Evolutionary conservation across 2,113 vertebrate genomes (phyloP), one percentile per base, ranked within the genome.

Genomic region (Pangasianodon hypophthalmus): DNA sequence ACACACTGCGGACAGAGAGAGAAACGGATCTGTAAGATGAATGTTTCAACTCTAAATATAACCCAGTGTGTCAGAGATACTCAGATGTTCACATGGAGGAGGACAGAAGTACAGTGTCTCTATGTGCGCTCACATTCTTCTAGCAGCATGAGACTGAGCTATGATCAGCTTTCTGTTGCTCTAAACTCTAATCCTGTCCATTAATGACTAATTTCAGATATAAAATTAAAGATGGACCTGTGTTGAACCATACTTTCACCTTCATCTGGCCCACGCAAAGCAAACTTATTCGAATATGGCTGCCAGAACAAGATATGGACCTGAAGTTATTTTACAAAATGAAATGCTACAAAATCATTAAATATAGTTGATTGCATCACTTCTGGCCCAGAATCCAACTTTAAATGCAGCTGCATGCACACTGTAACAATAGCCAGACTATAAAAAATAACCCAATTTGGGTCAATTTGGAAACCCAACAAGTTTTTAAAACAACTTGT

Each of bases 31-130:
- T 89, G 87, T 77, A 62, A 64, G 77, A 89, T 79, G 86, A 87
- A 77, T 85, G 80, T 86, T 88, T 44, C 32, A 56, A 37, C 71
- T 81, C 48, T 91, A 91, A 73, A 89, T 89, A 80, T 89, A 89
- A 69, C 82, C 26, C 3, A 14, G 67, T 60, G 87, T 88, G 87
- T 87, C 87, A 62, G 88, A 87, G 32, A 19, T 2, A 18, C 52
- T 84, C 44, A 86, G 84, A 84, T 84, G 54, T 54, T 50, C 58
- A 62, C 83, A 85, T 85, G 58, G 62, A 85, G 82, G 82, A 44
- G 58, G 84, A 85, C 44, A 84, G 81, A 60, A 2, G 8, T 21
- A 84, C 81, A 67, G 44, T 2, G 4, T 85, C 60, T 69, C 60
- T 67, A 37, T 50, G 73, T 85, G 84, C 5, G 6, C 41, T 85